These are phyloP conservation scores for Chloroclystis v-ata DNA, from an alignment of 2,888 invertebrate species.

Conservation along the genomic window DNA sequence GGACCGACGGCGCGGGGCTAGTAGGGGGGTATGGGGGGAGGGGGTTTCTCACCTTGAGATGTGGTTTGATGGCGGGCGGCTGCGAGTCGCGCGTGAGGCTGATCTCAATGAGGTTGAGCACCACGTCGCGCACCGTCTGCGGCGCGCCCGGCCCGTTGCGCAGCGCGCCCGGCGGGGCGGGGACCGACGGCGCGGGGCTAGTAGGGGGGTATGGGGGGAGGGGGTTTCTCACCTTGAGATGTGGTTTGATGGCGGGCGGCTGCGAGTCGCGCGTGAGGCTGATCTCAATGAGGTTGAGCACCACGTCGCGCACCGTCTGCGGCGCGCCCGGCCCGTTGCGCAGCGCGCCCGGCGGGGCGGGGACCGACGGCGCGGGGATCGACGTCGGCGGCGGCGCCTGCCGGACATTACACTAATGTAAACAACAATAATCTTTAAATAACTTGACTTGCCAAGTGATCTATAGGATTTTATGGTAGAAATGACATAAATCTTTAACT, in stretches of 20 bases:
- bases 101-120: slow-evolving; percentile 90
- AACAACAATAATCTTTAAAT: too few species aligned
- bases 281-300: slow-evolving; percentile 90
- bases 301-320: slow-evolving; percentile 88
- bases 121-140: slow-evolving; percentile 88
- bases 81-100: slow-evolving; percentile 83
- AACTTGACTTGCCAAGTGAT: too few species aligned
- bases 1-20: too few species aligned
- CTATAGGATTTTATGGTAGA: too few species aligned
- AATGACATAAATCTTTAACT: too few species aligned
- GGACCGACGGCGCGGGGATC: slow-evolving; percentile 42
- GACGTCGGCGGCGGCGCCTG: slow-evolving; percentile 8
- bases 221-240: slow-evolving; percentile 50
- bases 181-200: slow-evolving; percentile 45
- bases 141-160: slow-evolving; percentile 63
- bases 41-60: slow-evolving; percentile 54
- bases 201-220: too few species aligned
- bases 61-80: slow-evolving; percentile 50
- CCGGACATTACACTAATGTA: neutral
- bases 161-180: slow-evolving; percentile 44
- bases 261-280: slow-evolving; percentile 83
- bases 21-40: too few species aligned
- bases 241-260: slow-evolving; percentile 50
- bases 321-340: slow-evolving; percentile 63
- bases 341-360: slow-evolving; percentile 44